A percentile compares a stretch with the other conserved stretches of the same genome.
phyloP scores from a whole-genome alignment of 92 coral and sea anemone genomes.

The Micromussa lordhowensis region DNA sequence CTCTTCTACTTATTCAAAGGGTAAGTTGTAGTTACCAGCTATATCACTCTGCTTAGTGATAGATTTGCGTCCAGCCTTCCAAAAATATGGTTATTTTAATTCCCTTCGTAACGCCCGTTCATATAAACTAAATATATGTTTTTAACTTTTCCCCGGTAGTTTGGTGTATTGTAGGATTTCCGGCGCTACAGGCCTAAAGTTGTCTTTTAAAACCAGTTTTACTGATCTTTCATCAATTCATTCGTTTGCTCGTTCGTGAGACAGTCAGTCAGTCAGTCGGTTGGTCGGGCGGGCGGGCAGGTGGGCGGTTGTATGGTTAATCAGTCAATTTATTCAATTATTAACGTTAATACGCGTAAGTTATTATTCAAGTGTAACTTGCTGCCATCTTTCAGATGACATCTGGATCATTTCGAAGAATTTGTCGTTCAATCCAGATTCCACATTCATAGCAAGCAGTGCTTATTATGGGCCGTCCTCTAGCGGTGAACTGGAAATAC shows the following conservation, averaged over 20 bases:
- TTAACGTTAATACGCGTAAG: too few relatives aligned
- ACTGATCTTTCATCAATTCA: too few relatives aligned
- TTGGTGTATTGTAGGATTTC: too few relatives aligned
- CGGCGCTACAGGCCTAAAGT: too few relatives aligned
- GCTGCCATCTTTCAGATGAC: slow-evolving; percentile 72
- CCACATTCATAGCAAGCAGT: slow-evolving; percentile 91
- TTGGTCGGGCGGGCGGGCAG: neutral
- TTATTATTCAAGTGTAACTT: neutral
- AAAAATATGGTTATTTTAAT: too few relatives aligned
- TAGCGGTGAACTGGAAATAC: slow-evolving; percentile 87
- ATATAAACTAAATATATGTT: too few relatives aligned
- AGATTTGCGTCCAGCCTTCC: neutral
- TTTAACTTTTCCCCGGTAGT: too few relatives aligned
- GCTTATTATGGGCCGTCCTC: slow-evolving; percentile 90
- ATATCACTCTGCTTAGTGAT: too few relatives aligned
- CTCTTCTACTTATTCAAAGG: slow-evolving; percentile 87
- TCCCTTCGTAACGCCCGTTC: too few relatives aligned
- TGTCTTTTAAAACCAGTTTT: too few relatives aligned
- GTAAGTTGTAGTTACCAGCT: slow-evolving; percentile 26
- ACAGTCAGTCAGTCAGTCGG: neutral
- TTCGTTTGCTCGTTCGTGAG: neutral
- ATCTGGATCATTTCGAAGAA: slow-evolving; percentile 92
- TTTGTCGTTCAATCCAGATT: slow-evolving; percentile 68
- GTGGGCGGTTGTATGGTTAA: too few relatives aligned
- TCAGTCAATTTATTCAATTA: too few relatives aligned